Base-by-base conservation (phyloP, 92 coral and sea anemone species). In the Epizoanthus ramosus region DNA sequence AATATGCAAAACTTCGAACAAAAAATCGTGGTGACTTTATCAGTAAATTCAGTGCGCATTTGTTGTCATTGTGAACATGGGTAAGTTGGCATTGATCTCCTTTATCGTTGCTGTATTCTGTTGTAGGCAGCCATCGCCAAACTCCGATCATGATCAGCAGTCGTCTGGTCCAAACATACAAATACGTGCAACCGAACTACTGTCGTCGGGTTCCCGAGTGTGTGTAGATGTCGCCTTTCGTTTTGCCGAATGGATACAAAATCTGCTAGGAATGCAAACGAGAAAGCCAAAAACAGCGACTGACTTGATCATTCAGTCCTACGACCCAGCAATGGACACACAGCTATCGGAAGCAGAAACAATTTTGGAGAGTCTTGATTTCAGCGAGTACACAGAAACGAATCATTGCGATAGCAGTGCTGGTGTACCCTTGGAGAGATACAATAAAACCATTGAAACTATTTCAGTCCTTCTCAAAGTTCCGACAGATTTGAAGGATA, bases 361-460 rank as follows among this genome's bases (percentile, higher is more conserved):
- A 8, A 56, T 71, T 21, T 28, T 71, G 3, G 75, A 71, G 33
- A 71, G 75, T n/a, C 75, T 71, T 28, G 75, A 43, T 24, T 45
- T 71, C 58, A 71, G 58, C 35, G 75, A 71, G 58, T 71, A 71
- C 75, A 21, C 54, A 71, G 75, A 71, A 12, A n/a, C n/a, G 14
- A 71, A 17, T 14, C 75, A 71, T 8, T 71, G 75, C 23, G 75
- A 71, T 47, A 39, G 43, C 35, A 71, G 39, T 25, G 50, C 57
- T 41, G 75, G 75, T 1, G 75, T 71, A 24, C 58, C 33, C 17
- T 23, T 71, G 75, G 56, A 71, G 43, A 71, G 57, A 21, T 71
- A 71, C 75, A 71, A 35, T 21, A 53, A 18, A 17, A 71, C 31
- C 22, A 35, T 71, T 3, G 58, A 45, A 71, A 71, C 25, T 10